Percentiles rank a stretch among this genome's conserved stretches.
Evolutionary conservation across 2,797 vertebrate species (phyloP).

Genomic region (Gobionotothen gibberifrons): DNA sequence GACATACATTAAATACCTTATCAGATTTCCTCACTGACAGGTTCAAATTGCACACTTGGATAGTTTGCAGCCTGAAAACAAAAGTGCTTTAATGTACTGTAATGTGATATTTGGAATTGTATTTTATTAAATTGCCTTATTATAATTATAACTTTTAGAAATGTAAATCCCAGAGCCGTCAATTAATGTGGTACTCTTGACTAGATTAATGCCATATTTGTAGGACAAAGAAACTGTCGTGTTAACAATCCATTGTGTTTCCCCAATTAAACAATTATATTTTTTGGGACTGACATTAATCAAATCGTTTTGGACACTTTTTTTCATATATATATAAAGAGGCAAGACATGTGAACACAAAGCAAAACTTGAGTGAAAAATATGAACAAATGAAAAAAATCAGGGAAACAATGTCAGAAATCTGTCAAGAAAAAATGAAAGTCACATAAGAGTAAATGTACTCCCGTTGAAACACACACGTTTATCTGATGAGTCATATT

Average conservation of each 20-base stretch:
- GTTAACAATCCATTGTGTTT: conserved; percentile 38
- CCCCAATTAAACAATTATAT: conserved; percentile 20
- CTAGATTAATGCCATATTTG: conserved; percentile 28
- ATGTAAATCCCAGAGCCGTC: background rate
- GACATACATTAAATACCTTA: conserved; percentile 51
- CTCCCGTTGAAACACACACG: conserved; percentile 59
- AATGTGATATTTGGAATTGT: conserved; percentile 39
- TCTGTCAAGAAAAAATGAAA: conserved; percentile 32
- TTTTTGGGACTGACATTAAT: conserved; percentile 18
- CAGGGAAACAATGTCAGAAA: conserved; percentile 40
- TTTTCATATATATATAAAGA: conserved; percentile 7
- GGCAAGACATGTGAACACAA: conserved; percentile 55
- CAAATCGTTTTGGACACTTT: conserved; percentile 23
- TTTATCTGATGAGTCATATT: conserved; percentile 48
- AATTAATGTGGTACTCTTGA: conserved; percentile 14
- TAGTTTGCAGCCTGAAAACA: conserved; percentile 36
- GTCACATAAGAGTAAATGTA: conserved; percentile 44
- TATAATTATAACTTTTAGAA: conserved; percentile 22
- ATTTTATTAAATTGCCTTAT: conserved; percentile 34
- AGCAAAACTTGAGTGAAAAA: conserved; percentile 64
- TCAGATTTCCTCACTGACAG: conserved; percentile 59
- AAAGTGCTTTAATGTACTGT: conserved; percentile 31
- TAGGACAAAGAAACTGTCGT: conserved; percentile 24
- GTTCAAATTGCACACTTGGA: conserved; percentile 34
- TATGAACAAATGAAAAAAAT: conserved; percentile 21